Base-by-base conservation (phyloP, 2,888 invertebrate genomes). In the Tyria jacobaeae region DNA sequence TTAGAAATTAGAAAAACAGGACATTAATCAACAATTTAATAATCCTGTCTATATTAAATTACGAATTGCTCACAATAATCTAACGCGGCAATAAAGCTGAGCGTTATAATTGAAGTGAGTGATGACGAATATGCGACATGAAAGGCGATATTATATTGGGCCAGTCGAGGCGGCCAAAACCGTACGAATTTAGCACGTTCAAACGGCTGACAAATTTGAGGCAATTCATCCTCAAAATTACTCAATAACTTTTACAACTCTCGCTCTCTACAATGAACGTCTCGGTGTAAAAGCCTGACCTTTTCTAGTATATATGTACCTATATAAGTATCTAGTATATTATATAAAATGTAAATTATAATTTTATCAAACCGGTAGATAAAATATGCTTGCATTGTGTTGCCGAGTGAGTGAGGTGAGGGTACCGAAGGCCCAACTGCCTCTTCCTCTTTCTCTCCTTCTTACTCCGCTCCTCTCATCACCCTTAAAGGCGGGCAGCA, bases 161-260 rank as follows among this genome's bases (percentile, higher is more conserved):
- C 64, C 60, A 54, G 27, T 31, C 4, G 12, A 62, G 52, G 44
- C 75, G 71, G 73, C 71, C 9, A 9, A 27, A 27, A 75, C 78
- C 77, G 76, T 71, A 78, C 76, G 78, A 81, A 82, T 82, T 82
- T 83, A 80, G 78, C 80, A 78, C 80, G 82, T 79, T 86, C 83
- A 82, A 85, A 80, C 81, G 80, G 68, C 74, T 86, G 88, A 88
- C 78, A 88, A 85, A 89, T 87, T 85, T 72, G 44, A 71, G 74
- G 78, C 82, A 85, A 89, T 88, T 85, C 84, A 82, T 87, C 82
- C 77, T 77, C 7, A 80, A 85, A 87, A 87, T 87, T 84, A 84
- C 83, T 81, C 80, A 81, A 83, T 84, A 75, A 74, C 74, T 79
- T 75, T 73, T 75, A 76, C 75, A 78, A 66, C 61, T 58, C 62